These are phyloP conservation scores for Anoplius nigerrimus DNA, from an alignment of 2,888 invertebrate species.

Conservation along the genomic window DNA sequence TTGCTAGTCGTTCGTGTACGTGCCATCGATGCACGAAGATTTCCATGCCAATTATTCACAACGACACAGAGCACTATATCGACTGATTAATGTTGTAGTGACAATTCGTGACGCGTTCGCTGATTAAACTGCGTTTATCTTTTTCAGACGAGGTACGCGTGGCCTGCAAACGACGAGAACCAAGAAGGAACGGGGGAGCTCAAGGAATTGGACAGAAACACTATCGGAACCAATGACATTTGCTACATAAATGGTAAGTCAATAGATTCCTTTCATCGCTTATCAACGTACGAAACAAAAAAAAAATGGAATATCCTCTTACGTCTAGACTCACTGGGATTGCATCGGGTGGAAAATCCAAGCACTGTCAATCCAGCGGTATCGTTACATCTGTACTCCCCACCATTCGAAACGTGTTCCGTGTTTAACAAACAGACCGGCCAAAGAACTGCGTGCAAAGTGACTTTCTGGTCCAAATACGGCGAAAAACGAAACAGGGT, in stretches of 20 bases:
- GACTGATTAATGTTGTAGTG: neutral
- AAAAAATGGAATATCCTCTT: conserved; percentile 12
- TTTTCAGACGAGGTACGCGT: conserved; percentile 80
- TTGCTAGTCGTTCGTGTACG: no score
- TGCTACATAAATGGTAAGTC: conserved; percentile 95
- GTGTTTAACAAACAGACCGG: conserved; percentile 95
- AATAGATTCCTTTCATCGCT: neutral
- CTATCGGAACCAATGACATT: conserved; percentile 85
- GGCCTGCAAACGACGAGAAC: conserved; percentile 79
- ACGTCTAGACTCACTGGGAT: conserved; percentile 89
- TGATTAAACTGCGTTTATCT: conserved; percentile 1
- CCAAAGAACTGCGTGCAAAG: conserved; percentile 81
- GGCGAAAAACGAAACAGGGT: conserved; percentile 86
- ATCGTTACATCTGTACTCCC: conserved; percentile 96
- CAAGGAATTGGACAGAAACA: conserved; percentile 80
- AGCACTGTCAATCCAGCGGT: conserved; percentile 92
- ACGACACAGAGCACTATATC: no score
- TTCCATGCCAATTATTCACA: no score
- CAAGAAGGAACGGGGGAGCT: conserved; percentile 77
- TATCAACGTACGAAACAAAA: neutral
- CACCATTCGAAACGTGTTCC: conserved; percentile 91
- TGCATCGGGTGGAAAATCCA: conserved; percentile 96
- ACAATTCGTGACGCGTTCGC: neutral
- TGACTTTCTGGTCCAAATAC: conserved; percentile 95
- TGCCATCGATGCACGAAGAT: no score